Percentiles rank a stretch among this genome's conserved stretches.
Conservation (phyloP, 2,888 invertebrate genomes). For the Dilophus febrilis region DNA sequence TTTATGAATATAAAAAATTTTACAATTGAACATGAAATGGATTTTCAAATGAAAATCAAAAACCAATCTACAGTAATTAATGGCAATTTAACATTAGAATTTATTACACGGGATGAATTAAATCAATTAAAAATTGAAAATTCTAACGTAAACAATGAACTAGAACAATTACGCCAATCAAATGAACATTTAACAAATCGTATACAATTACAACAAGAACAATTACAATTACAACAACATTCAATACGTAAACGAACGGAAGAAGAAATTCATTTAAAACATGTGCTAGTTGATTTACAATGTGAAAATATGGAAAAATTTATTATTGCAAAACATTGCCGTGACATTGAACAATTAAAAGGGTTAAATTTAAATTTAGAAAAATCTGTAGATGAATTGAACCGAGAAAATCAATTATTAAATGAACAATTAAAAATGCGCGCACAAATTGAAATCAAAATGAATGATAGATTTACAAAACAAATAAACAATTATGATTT, state of each 20-base stretch:
- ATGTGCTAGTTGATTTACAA: constrained; percentile 28
- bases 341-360: background rate
- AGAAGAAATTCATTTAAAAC: constrained; percentile 26
- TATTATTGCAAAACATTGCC: constrained; percentile 23
- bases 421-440: background rate
- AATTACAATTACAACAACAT: constrained; percentile 24
- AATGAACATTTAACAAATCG: constrained; percentile 5
- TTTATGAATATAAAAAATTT: background rate
- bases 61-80: constrained; percentile 17
- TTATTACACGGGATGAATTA: constrained; percentile 20
- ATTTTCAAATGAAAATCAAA: constrained; percentile 2
- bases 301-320: constrained; percentile 25
- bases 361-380: background rate
- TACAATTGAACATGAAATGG: background rate
- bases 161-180: constrained; percentile 12
- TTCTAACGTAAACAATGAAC: too few relatives aligned
- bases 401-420: background rate
- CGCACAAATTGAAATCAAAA: background rate
- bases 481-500: constrained; percentile 18
- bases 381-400: background rate
- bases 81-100: constrained; percentile 23
- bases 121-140: constrained; percentile 13
- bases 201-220: constrained; percentile 9
- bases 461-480: constrained; percentile 10
- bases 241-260: constrained; percentile 26